These are phyloP conservation scores for Pilophorus perplexus DNA, from an alignment of 2,888 invertebrate genomes.

Conservation along the genomic window DNA sequence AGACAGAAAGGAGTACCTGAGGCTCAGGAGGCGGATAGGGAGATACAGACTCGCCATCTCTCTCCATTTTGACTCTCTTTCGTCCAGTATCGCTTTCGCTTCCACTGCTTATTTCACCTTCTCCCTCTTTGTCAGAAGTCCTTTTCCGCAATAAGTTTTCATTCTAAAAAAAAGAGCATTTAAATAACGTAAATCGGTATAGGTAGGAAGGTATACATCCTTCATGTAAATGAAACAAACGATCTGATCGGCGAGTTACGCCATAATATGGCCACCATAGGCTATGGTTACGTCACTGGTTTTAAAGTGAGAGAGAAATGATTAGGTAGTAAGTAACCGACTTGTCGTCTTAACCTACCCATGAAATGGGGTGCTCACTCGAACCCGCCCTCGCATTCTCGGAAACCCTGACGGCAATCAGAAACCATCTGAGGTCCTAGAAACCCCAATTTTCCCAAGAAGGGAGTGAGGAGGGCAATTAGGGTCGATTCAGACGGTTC, in stretches of 20 bases:
- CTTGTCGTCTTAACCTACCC: too few relatives aligned
- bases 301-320: too few relatives aligned
- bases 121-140: slow-evolving; percentile 45
- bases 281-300: background rate
- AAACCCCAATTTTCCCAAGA: too few relatives aligned
- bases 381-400: too few relatives aligned
- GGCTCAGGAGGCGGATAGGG: slow-evolving; percentile 24
- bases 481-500: too few relatives aligned
- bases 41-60: slow-evolving; percentile 19
- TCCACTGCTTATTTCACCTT: slow-evolving; percentile 46
- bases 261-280: background rate
- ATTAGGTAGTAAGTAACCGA: too few relatives aligned
- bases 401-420: too few relatives aligned
- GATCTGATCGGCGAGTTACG: background rate
- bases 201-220: background rate
- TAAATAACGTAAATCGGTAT: too few relatives aligned
- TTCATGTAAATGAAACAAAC: background rate
- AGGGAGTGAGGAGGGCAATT: too few relatives aligned
- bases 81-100: slow-evolving; percentile 46
- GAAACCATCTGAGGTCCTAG: too few relatives aligned
- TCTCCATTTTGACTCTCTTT: slow-evolving; percentile 45
- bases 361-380: too few relatives aligned
- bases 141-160: slow-evolving; percentile 36
- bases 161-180: slow-evolving; percentile 14
- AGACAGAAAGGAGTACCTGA: slow-evolving; percentile 21